Conservation (phyloP, 2,888 invertebrate genomes). For the Mantis religiosa region DNA sequence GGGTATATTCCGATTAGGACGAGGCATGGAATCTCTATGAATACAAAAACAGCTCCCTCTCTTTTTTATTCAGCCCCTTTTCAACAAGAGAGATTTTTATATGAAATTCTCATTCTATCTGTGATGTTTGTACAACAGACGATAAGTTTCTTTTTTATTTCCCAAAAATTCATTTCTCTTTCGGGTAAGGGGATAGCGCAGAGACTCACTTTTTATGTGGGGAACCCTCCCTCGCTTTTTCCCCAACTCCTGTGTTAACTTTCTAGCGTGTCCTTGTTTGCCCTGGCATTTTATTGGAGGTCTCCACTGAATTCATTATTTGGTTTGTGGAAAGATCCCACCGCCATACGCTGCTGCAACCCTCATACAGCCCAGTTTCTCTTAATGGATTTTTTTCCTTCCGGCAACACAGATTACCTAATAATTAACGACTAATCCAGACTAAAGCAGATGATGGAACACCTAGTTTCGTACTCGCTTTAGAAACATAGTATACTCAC, state of each 20-base stretch:
- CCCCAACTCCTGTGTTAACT: background rate
- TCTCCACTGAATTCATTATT: slow-evolving; percentile 20
- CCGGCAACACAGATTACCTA: slow-evolving; percentile 11
- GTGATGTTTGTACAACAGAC: slow-evolving; percentile 7
- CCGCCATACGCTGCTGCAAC: background rate
- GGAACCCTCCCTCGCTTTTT: background rate
- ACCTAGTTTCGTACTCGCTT: background rate
- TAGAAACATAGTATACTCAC: no score
- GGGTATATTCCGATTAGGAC: slow-evolving; percentile 19
- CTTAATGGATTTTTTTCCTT: slow-evolving; percentile 15
- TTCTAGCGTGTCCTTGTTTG: slow-evolving; percentile 11
- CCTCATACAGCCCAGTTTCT: background rate
- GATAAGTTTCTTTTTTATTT: slow-evolving; percentile 18
- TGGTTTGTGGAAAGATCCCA: slow-evolving; percentile 15
- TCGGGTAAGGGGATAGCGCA: background rate
- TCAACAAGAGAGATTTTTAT: slow-evolving; percentile 8
- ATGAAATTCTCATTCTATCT: slow-evolving; percentile 14
- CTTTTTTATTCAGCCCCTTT: slow-evolving; percentile 9
- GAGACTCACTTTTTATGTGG: background rate
- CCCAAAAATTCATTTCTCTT: slow-evolving; percentile 14
- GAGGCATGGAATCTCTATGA: slow-evolving; percentile 24
- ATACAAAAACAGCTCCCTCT: slow-evolving; percentile 24
- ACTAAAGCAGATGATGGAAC: background rate
- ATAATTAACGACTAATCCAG: slow-evolving; percentile 7
- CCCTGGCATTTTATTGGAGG: slow-evolving; percentile 20